These are phyloP conservation scores for Fabriciana adippe DNA, from an alignment of 2,888 invertebrate species.

Conservation along the genomic window DNA sequence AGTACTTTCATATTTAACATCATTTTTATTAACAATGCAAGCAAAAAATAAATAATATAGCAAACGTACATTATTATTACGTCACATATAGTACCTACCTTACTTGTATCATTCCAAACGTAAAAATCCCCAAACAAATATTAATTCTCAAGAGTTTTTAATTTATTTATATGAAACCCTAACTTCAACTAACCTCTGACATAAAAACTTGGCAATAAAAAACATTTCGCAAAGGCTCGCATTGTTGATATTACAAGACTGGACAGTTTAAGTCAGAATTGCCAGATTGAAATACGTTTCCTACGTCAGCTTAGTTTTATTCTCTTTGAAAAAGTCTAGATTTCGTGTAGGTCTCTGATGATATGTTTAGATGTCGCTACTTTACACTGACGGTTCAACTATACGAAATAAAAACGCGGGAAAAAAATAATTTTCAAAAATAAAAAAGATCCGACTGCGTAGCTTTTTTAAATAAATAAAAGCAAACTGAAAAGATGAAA, in stretches of 20 bases:
- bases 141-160: slow-evolving; percentile 4
- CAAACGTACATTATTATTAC: slow-evolving; percentile 10
- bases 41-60: slow-evolving; percentile 2
- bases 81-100: slow-evolving; percentile 14
- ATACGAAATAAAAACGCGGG: no score
- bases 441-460: no score
- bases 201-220: slow-evolving; percentile 10
- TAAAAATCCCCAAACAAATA: slow-evolving; percentile 7
- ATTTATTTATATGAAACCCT: slow-evolving; percentile 20
- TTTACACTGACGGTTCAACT: no score
- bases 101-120: slow-evolving; percentile 13
- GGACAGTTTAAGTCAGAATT: slow-evolving; percentile 10
- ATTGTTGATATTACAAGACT: slow-evolving; percentile 22
- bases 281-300: slow-evolving; percentile 7
- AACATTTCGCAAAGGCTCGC: slow-evolving; percentile 23
- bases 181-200: slow-evolving; percentile 42
- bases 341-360: no score
- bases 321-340: no score
- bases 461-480: no score
- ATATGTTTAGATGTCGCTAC: no score
- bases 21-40: no score
- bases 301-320: not conserved
- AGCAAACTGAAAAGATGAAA: no score
- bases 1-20: no score
- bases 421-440: no score